phyloP scores from a whole-genome alignment of 2,888 invertebrate species.

The Polyploca ridens region DNA sequence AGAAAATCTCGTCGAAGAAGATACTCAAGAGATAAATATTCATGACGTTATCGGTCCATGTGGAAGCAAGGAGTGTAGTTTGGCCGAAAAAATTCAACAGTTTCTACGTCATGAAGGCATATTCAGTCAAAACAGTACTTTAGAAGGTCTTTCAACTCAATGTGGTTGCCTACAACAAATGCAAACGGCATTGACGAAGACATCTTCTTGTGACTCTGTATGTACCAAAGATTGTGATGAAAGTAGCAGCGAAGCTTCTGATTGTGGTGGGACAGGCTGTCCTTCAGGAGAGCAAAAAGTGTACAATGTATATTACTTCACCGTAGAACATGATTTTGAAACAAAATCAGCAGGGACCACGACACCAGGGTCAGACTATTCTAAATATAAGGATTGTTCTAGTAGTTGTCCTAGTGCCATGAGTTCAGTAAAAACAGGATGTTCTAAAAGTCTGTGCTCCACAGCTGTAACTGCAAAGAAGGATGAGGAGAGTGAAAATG shows the following conservation, averaged over 20 bases:
- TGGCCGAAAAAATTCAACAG: constrained; percentile 69
- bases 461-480: constrained; percentile 25
- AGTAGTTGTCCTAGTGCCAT: constrained; percentile 60
- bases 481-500: constrained; percentile 18
- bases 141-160: constrained; percentile 70
- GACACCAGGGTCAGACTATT: constrained; percentile 32
- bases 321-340: constrained; percentile 66
- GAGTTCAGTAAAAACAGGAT: constrained; percentile 47
- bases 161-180: constrained; percentile 71
- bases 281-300: constrained; percentile 52
- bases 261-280: constrained; percentile 60
- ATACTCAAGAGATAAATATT: constrained; percentile 62
- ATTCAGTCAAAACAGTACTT: constrained; percentile 51
- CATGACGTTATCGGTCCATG: constrained; percentile 72
- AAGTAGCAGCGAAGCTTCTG: constrained; percentile 46
- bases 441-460: constrained; percentile 62
- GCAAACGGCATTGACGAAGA: constrained; percentile 57
- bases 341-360: constrained; percentile 32
- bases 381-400: constrained; percentile 57
- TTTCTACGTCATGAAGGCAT: constrained; percentile 69
- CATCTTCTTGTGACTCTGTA: constrained; percentile 50
- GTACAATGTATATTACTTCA: constrained; percentile 73
- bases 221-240: constrained; percentile 63
- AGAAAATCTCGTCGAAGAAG: constrained; percentile 71
- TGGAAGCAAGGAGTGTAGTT: constrained; percentile 70